These are phyloP conservation scores for Centrocercus urophasianus DNA, from an alignment of 2,113 vertebrate species.

Conservation along the genomic window DNA sequence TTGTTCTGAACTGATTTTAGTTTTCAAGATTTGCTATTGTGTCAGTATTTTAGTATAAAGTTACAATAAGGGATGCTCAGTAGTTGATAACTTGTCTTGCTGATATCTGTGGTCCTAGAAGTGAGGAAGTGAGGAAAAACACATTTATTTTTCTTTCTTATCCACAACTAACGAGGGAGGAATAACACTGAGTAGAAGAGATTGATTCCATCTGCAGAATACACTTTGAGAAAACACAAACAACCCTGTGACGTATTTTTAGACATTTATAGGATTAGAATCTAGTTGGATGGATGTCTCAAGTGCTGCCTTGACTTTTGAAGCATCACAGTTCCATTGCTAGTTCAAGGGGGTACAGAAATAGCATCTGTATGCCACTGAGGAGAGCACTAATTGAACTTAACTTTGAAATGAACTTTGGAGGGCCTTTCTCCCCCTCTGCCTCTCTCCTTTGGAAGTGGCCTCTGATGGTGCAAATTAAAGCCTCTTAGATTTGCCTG, in stretches of 20 bases:
- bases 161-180: not conserved
- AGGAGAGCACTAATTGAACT: not conserved
- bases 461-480: not conserved
- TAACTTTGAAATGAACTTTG: not conserved
- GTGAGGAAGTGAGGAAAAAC: not conserved
- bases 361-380: not conserved
- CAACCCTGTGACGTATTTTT: not conserved
- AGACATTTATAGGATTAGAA: not conserved
- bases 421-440: not conserved
- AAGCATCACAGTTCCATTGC: not conserved
- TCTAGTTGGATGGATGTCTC: not conserved
- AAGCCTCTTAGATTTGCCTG: conserved; percentile 3
- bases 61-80: fast-evolving
- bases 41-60: not conserved
- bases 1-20: not conserved
- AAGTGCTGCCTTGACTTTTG: not conserved
- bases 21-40: not conserved
- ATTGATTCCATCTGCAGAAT: not conserved
- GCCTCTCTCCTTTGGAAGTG: not conserved
- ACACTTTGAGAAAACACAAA: not conserved
- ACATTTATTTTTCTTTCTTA: not conserved
- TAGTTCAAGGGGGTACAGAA: not conserved
- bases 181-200: not conserved
- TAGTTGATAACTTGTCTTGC: not conserved
- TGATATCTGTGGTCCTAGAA: not conserved